These are phyloP conservation scores for Phaonia tiefii DNA, from an alignment of 2,888 invertebrate species.

Conservation along the genomic window DNA sequence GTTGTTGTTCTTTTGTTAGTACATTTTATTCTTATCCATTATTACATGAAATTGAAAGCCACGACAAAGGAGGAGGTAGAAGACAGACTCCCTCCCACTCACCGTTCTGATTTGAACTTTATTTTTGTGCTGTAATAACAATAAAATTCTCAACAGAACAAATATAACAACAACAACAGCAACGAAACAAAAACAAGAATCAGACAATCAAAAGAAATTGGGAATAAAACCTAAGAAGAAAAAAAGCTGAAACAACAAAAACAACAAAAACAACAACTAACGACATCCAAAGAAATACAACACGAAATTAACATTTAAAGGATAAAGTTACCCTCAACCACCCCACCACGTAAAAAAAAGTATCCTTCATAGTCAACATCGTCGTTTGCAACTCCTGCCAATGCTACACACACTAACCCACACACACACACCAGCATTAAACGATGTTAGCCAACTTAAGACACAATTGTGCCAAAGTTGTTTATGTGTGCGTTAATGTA, in stretches of 20 bases:
- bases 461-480: too few relatives aligned
- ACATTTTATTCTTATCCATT: too few relatives aligned
- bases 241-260: constrained; percentile 1
- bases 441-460: background rate
- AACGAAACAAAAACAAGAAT: constrained; percentile 7
- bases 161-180: background rate
- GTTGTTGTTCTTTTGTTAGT: background rate
- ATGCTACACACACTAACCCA: background rate
- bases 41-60: too few relatives aligned
- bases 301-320: constrained; percentile 17
- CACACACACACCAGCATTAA: background rate
- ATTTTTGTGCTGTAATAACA: constrained; percentile 15
- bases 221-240: constrained; percentile 13
- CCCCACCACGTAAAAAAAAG: background rate
- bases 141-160: constrained; percentile 5
- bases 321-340: background rate
- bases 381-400: background rate
- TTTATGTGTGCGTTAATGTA: background rate
- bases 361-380: background rate
- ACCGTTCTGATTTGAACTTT: background rate
- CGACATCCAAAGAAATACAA: constrained; percentile 16
- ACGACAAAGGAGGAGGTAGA: too few relatives aligned
- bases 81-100: too few relatives aligned
- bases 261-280: background rate
- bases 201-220: constrained; percentile 25